Evolutionary conservation across 2,888 invertebrate species (phyloP).

Genomic region (Calliopum simillimum): DNA sequence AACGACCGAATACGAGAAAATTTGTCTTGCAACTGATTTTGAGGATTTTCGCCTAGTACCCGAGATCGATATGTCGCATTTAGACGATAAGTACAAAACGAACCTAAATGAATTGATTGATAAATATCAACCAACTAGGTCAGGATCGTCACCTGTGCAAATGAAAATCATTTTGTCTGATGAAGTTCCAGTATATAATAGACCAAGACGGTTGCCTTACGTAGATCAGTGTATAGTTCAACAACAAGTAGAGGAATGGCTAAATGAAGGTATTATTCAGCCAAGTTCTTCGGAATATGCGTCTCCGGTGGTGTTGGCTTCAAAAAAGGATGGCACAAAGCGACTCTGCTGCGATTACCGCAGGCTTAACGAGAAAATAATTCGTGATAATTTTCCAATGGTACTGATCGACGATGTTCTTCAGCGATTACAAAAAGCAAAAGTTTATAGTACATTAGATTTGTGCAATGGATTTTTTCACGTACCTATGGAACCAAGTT

Average conservation of each 20-base stretch:
- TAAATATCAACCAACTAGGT: background rate
- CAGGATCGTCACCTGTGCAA: background rate
- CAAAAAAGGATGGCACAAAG: constrained; percentile 16
- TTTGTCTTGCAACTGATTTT: background rate
- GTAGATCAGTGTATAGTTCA: constrained; percentile 15
- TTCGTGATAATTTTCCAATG: constrained; percentile 39
- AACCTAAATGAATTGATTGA: no score
- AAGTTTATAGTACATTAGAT: constrained; percentile 22
- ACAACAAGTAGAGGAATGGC: constrained; percentile 23
- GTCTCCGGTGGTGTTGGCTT: constrained; percentile 18
- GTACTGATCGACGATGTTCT: constrained; percentile 40
- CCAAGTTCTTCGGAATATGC: constrained; percentile 28
- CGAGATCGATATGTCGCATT: no score
- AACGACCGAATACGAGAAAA: background rate
- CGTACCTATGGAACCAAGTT: constrained; percentile 25
- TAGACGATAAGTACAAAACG: no score
- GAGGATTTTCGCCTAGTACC: background rate
- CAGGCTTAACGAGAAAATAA: constrained; percentile 34
- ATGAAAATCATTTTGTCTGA: constrained; percentile 14
- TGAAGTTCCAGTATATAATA: constrained; percentile 15
- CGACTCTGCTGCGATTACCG: constrained; percentile 41
- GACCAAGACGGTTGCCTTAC: constrained; percentile 18
- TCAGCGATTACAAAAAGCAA: constrained; percentile 38
- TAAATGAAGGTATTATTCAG: constrained; percentile 25
- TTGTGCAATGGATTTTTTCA: constrained; percentile 26